phyloP scores from a whole-genome alignment of 2,888 invertebrate genomes.

The Hylaea fasciaria region DNA sequence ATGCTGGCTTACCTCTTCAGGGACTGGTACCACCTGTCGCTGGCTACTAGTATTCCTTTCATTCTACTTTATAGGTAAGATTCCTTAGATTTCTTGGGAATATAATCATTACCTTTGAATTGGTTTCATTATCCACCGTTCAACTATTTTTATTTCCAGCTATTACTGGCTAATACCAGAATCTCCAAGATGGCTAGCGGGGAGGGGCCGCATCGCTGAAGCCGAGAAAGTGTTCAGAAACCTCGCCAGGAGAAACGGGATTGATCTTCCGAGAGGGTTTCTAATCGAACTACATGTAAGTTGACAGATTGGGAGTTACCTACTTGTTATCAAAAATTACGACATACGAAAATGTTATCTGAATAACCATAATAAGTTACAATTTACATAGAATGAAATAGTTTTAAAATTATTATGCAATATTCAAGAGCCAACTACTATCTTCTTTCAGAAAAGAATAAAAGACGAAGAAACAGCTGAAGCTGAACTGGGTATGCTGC shows the following conservation, averaged over 20 bases:
- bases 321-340: no score
- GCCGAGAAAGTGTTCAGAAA: slow-evolving; percentile 87
- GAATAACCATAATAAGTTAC: not conserved
- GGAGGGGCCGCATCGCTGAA: slow-evolving; percentile 87
- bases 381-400: not conserved
- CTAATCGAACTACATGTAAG: slow-evolving; percentile 86
- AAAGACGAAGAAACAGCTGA: slow-evolving; percentile 61
- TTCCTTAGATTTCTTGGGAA: not conserved
- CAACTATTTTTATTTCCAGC: slow-evolving; percentile 59
- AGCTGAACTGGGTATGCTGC: slow-evolving; percentile 57
- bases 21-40: slow-evolving; percentile 86
- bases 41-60: slow-evolving; percentile 87
- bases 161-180: slow-evolving; percentile 89
- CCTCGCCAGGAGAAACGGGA: slow-evolving; percentile 86
- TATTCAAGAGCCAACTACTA: not conserved
- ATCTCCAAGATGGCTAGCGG: slow-evolving; percentile 88
- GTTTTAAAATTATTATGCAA: not conserved
- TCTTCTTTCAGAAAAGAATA: slow-evolving; percentile 66
- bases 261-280: slow-evolving; percentile 83
- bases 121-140: not conserved
- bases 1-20: slow-evolving; percentile 85
- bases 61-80: slow-evolving; percentile 81
- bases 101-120: no score
- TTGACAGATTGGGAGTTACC: no score
- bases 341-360: not conserved